Base-by-base conservation (phyloP, 2,113 vertebrate genomes). In the Bambusicola thoracicus region DNA sequence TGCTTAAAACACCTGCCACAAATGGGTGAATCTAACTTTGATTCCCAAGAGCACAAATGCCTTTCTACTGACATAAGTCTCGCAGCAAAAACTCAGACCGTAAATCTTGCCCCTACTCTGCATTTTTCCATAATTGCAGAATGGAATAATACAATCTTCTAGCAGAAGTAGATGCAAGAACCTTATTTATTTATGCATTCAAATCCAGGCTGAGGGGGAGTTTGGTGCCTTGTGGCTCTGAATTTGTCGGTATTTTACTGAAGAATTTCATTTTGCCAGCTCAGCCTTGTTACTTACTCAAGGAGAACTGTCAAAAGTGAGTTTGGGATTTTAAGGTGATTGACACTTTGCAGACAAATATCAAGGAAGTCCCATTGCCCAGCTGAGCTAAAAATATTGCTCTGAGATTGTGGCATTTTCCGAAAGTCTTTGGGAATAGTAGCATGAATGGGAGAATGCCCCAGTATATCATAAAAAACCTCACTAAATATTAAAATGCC, bases 11-110 rank as follows among this genome's bases (percentile, higher is more conserved):
- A 96, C 96, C 96, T 97, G 95, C 96, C 89, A 75, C 86, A 82
- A 92, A 93, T 46, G 85, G 92, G 87, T 96, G 96, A 96, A 83
- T 96, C 92, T 96, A 87, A 74, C 93, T 96, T 93, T 86, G 90
- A 90, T 97, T 95, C 94, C 94, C 94, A 65, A 65, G 82, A 93
- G 95, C 75, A 82, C 75, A 87, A 94, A 88, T 51, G 94, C 86
- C 84, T 94, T 83, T 87, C 88, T 36, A 65, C 92, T 92, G 90
- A 91, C 90, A 93, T n/a, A 70, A 94, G 90, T 73, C 87, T 90
- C 46, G 85, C 83, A 20, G 44, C 27, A 67, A 92, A 82, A 84
- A n/a, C n/a, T n/a, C 30, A 78, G 73, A 85, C 94, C 49, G 73
- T 79, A 73, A 89, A 86, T 93, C 94, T 77, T 89, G 40, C 82